phyloP scores from a whole-genome alignment of 2,888 invertebrate species.

The Petrolisthes cinctipes region DNA sequence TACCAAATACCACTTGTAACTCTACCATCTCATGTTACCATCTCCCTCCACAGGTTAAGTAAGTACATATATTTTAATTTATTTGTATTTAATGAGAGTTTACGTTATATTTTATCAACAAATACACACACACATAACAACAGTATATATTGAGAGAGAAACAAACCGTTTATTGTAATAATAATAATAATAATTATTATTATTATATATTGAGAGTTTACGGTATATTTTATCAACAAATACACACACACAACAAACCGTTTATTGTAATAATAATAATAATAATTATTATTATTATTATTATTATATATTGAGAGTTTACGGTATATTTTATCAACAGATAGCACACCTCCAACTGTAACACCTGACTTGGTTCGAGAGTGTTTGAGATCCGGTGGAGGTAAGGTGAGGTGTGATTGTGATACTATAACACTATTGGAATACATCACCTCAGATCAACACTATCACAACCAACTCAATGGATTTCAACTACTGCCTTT shows the following conservation, averaged over 20 bases:
- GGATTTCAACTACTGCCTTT: neutral
- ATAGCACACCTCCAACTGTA: neutral
- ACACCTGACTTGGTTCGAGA: neutral
- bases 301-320: too few species aligned
- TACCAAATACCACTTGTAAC: neutral
- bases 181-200: too few species aligned
- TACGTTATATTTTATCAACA: too few species aligned
- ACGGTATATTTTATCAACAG: neutral
- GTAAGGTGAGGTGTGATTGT: neutral
- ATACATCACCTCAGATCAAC: neutral
- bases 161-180: too few species aligned
- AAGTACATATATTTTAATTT: neutral
- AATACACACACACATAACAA: too few species aligned
- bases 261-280: too few species aligned
- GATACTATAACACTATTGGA: neutral
- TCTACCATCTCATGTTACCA: neutral
- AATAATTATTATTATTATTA: too few species aligned
- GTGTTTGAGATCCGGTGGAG: neutral
- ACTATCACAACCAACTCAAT: neutral
- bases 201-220: too few species aligned
- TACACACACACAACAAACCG: too few species aligned
- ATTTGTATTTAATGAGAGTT: too few species aligned
- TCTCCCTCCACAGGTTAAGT: neutral
- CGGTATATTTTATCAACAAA: too few species aligned
- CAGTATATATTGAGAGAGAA: too few species aligned